A percentile compares a stretch with the other conserved stretches of the same genome.
Conservation (phyloP, 1,140 invertebrate species). For the Magallana gigas region DNA sequence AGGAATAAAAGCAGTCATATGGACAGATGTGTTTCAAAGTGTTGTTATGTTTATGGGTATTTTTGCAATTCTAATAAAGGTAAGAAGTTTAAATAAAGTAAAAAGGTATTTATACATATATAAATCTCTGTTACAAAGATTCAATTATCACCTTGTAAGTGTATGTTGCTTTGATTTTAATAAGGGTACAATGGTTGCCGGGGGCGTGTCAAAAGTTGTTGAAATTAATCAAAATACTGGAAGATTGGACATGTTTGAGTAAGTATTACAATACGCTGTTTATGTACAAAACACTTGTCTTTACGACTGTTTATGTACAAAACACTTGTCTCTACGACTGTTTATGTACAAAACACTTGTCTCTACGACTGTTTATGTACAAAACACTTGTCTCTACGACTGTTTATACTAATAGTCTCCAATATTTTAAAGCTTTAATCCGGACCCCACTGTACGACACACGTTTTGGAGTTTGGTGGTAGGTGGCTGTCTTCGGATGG, state of each 20-base stretch:
- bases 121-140: too few relatives aligned
- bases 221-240: conserved; percentile 83
- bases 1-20: conserved; percentile 95
- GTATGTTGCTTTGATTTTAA: not conserved
- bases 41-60: conserved; percentile 91
- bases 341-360: not conserved
- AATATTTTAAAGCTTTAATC: conserved; percentile 81
- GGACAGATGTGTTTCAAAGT: conserved; percentile 93
- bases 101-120: conserved; percentile 60
- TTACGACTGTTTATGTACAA: not conserved
- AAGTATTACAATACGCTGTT: conserved; percentile 63
- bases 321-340: not conserved
- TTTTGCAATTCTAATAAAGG: conserved; percentile 87
- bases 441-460: conserved; percentile 88
- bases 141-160: too few relatives aligned
- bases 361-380: not conserved
- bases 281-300: not conserved
- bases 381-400: not conserved
- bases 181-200: conserved; percentile 84
- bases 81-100: conserved; percentile 67
- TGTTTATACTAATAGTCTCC: not conserved
- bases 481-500: conserved; percentile 92
- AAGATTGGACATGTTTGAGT: conserved; percentile 87
- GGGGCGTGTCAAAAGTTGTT: conserved; percentile 85
- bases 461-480: conserved; percentile 93